Conservation (phyloP, 1,140 invertebrate species). For the Euborellia annulipes region DNA sequence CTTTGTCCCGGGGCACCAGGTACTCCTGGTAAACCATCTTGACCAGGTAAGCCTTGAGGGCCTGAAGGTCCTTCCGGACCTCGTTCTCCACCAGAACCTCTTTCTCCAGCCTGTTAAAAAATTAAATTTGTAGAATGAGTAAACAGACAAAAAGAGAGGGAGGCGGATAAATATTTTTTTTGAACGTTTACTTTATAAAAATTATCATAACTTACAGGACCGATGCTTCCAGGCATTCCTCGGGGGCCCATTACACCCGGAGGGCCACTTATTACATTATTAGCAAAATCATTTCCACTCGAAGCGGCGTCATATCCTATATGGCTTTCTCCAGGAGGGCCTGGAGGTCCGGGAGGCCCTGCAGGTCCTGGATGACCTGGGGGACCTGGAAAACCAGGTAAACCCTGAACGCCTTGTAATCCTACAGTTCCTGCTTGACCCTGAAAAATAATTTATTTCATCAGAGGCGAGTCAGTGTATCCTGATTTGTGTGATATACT, state of each 20-base stretch:
- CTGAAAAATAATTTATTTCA: no score
- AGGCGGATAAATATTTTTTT: not conserved
- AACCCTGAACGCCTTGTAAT: constrained; percentile 14
- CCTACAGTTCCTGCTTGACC: constrained; percentile 25
- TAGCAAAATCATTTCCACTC: constrained; percentile 8
- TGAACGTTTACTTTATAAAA: constrained; percentile 2
- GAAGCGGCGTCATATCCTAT: constrained; percentile 10
- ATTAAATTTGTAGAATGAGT: not conserved
- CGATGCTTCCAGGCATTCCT: constrained; percentile 28
- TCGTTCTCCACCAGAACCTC: constrained; percentile 31
- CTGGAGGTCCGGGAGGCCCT: constrained; percentile 30
- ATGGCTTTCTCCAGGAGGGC: constrained; percentile 22
- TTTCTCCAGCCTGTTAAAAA: constrained; percentile 35
- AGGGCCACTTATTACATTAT: constrained; percentile 12
- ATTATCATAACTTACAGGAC: constrained; percentile 10
- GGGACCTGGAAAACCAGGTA: constrained; percentile 20
- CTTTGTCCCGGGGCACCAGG: constrained; percentile 26
- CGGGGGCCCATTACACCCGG: constrained; percentile 27
- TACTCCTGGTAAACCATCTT: constrained; percentile 29
- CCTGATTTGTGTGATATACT: constrained; percentile 8
- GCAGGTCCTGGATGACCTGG: constrained; percentile 22
- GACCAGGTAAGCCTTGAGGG: constrained; percentile 27
- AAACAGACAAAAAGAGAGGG: not conserved
- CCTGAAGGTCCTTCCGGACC: constrained; percentile 30
- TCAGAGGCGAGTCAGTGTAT: no score